Evolutionary conservation across 2,113 vertebrate genomes (phyloP), one percentile per base, ranked within the genome.

Genomic region (Coturnix japonica): DNA sequence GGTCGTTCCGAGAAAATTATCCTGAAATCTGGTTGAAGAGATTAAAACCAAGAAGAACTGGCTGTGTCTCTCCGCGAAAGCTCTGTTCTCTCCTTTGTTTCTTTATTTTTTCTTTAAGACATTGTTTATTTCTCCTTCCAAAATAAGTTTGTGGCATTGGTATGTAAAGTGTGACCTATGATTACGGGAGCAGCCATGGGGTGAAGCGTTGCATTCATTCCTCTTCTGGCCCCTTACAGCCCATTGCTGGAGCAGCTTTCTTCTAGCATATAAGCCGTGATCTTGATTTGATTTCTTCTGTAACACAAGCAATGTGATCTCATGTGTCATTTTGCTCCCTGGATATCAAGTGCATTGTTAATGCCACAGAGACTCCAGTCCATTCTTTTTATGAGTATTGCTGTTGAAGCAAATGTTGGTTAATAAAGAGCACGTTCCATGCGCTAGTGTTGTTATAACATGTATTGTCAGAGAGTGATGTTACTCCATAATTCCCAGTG

Each of bases 21-120:
- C 70, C 91, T 88, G 92, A 95, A 93, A 85, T 87, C 90, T 93
- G 92, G 46, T 90, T 91, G 90, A 95, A 82, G 96, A 85, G 95
- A 96, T 95, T 91, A 92, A 90, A 92, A 59, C 91, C 94, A 30
- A 95, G 93, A 92, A 91, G 96, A 96, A 95, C 96, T 96, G 96
- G 95, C 95, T 96, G 96, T 96, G 95, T 95, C 93, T 95, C 44
- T 85, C 35, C 78, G 67, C 76, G 57, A 85, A 91, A 73, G 87
- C 83, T 60, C 91, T 53, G 23, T 81, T 87, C 92, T 69, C 35
- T 11, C 5, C 91, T 96, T 94, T 94, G 79, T 94, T 81, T 13
- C 61, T 47, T 44, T 47, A 9, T 44, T 44, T 61, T 57, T 43
- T 37, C 63, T 18, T 43, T 18, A 28, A 70, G 93, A 73, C 82